Percentiles rank a stretch among this genome's conserved stretches.
These are phyloP conservation scores for Moxostoma hubbsi DNA, from an alignment of 2,797 vertebrate genomes.

Conservation along the genomic window DNA sequence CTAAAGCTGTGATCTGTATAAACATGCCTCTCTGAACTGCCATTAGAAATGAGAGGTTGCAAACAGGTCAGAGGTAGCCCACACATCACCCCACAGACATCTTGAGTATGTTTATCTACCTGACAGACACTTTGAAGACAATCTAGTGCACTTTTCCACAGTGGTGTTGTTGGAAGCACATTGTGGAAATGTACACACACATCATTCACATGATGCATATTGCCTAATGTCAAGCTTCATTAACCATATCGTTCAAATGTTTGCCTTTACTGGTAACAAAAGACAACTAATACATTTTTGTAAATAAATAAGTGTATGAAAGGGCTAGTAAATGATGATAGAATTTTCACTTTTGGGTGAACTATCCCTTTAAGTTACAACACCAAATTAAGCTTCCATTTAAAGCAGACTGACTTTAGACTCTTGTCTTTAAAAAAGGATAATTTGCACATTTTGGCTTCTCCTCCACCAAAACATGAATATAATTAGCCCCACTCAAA, in stretches of 20 bases:
- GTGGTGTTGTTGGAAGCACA: conserved; percentile 16
- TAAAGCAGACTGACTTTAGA: conserved; percentile 63
- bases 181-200: background rate
- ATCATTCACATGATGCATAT: conserved; percentile 8
- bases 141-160: conserved; percentile 7
- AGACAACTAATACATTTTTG: no score
- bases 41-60: conserved; percentile 58
- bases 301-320: no score
- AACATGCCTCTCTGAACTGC: conserved; percentile 73
- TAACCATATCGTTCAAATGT: no score
- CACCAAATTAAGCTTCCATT: conserved; percentile 61
- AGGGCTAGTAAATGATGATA: no score
- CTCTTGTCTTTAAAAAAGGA: conserved; percentile 63
- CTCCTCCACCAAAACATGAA: conserved; percentile 83
- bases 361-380: conserved; percentile 24
- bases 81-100: conserved; percentile 63
- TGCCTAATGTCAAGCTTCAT: background rate
- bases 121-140: conserved; percentile 53
- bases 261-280: no score
- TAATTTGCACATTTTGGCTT: conserved; percentile 80
- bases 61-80: conserved; percentile 75
- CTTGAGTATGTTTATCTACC: conserved; percentile 68
- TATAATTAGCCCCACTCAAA: conserved; percentile 77
- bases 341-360: no score
- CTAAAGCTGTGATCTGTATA: conserved; percentile 78